A percentile compares a stretch with the other conserved stretches of the same genome.
phyloP scores from a whole-genome alignment of 2,888 invertebrate species.

The Zhuqinia jingwanae region DNA sequence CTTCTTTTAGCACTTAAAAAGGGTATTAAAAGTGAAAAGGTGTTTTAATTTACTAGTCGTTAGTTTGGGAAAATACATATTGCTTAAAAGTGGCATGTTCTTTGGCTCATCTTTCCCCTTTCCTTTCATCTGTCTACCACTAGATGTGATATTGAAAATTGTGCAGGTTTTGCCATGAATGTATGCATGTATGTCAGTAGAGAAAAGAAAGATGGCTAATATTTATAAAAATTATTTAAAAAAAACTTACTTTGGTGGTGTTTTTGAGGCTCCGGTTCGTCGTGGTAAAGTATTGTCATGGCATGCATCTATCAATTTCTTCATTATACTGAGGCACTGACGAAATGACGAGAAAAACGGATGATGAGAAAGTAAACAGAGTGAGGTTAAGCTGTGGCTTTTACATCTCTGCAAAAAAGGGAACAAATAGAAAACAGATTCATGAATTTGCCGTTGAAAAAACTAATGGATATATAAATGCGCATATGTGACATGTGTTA shows the following conservation, averaged over 20 bases:
- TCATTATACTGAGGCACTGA: constrained; percentile 97
- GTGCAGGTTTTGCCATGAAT: too few relatives aligned
- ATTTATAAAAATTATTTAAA: too few relatives aligned
- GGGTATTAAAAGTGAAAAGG: too few relatives aligned
- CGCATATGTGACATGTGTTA: too few relatives aligned
- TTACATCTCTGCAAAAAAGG: constrained; percentile 85
- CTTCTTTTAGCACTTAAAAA: too few relatives aligned
- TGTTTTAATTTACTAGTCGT: too few relatives aligned
- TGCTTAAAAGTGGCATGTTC: too few relatives aligned
- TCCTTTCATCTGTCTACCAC: too few relatives aligned
- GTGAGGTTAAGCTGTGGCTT: constrained; percentile 96
- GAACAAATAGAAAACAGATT: not conserved
- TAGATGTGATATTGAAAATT: too few relatives aligned
- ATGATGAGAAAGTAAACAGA: constrained; percentile 99
- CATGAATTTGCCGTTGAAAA: not conserved
- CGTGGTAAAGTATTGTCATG: constrained; percentile 95
- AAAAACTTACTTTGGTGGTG: constrained; percentile 88
- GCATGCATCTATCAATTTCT: constrained; percentile 98
- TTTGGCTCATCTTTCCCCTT: too few relatives aligned
- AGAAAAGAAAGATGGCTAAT: not conserved
- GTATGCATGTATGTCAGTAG: too few relatives aligned
- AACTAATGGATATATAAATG: too few relatives aligned
- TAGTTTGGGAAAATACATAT: not conserved
- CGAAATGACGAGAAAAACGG: constrained; percentile 99
- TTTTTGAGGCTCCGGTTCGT: constrained; percentile 93